A percentile compares a stretch with the other conserved stretches of the same genome.
Evolutionary conservation across 1,140 invertebrate species (phyloP).

Genomic region (Prorops nasuta): DNA sequence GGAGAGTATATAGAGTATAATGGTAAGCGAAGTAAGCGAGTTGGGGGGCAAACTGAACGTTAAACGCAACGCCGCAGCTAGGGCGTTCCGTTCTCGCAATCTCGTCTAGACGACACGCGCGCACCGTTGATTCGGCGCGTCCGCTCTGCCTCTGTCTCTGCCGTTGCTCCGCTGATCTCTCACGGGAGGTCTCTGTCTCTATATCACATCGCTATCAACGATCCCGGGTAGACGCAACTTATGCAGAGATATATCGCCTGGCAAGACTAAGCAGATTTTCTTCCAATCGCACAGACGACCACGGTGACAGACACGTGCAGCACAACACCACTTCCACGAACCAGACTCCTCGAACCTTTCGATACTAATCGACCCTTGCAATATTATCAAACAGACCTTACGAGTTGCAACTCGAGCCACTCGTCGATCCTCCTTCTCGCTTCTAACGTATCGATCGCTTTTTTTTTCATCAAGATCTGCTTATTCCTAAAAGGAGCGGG

Average conservation of each 20-base stretch:
- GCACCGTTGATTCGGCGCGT: constrained; percentile 1
- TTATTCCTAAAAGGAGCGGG: too few relatives aligned
- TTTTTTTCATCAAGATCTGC: too few relatives aligned
- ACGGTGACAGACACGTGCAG: too few relatives aligned
- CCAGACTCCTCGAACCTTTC: too few relatives aligned
- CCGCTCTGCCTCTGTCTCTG: neutral
- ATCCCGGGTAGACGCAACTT: neutral
- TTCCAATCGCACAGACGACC: neutral
- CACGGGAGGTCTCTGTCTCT: neutral
- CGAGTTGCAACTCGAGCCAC: too few relatives aligned
- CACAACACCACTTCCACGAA: too few relatives aligned
- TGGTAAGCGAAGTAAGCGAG: constrained; percentile 7
- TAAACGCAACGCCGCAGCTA: constrained; percentile 19
- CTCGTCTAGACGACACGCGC: constrained; percentile 34
- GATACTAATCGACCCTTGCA: too few relatives aligned
- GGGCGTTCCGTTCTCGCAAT: constrained; percentile 35
- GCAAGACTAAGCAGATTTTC: neutral
- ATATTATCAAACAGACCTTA: too few relatives aligned
- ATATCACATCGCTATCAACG: neutral
- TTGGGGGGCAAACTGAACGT: constrained; percentile 12
- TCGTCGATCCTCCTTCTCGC: too few relatives aligned
- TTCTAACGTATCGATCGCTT: too few relatives aligned
- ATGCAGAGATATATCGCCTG: neutral
- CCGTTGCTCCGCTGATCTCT: neutral
- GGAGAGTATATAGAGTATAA: constrained; percentile 1